These are phyloP conservation scores for Xanthostigma xanthostigma DNA, from an alignment of 2,888 invertebrate genomes.

Conservation along the genomic window DNA sequence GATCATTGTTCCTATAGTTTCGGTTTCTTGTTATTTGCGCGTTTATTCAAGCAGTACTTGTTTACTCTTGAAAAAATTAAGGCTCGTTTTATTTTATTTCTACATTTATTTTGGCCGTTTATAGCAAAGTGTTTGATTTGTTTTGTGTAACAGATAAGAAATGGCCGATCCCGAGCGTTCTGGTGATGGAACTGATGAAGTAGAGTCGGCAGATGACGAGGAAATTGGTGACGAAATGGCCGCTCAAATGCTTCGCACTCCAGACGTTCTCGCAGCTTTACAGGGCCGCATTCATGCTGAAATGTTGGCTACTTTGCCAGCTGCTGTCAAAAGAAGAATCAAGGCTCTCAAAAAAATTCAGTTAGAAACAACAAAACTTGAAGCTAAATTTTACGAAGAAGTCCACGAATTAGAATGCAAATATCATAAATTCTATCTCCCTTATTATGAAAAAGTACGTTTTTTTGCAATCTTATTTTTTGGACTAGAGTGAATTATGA, in stretches of 20 bases:
- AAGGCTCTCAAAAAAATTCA: constrained; percentile 79
- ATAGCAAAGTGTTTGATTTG: no score
- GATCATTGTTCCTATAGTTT: no score
- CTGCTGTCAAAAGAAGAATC: constrained; percentile 63
- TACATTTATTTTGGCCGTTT: no score
- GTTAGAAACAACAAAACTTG: constrained; percentile 68
- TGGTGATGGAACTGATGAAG: constrained; percentile 47
- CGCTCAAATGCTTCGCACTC: constrained; percentile 27
- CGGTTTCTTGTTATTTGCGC: no score
- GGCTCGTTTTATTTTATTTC: no score
- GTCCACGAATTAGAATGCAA: constrained; percentile 87
- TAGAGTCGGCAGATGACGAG: constrained; percentile 52
- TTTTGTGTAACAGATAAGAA: no score
- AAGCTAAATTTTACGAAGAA: constrained; percentile 86
- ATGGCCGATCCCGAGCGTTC: constrained; percentile 44
- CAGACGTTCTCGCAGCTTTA: constrained; percentile 42
- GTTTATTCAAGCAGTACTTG: no score
- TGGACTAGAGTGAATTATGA: neutral
- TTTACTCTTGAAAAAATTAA: no score
- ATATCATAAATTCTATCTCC: constrained; percentile 66
- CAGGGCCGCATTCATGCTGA: constrained; percentile 42
- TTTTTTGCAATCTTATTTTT: constrained; percentile 14
- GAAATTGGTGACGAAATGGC: constrained; percentile 36
- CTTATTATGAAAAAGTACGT: constrained; percentile 61
- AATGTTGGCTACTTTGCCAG: constrained; percentile 48